Conservation (phyloP, 2,797 vertebrate genomes). For the Sitta carolinensis region DNA sequence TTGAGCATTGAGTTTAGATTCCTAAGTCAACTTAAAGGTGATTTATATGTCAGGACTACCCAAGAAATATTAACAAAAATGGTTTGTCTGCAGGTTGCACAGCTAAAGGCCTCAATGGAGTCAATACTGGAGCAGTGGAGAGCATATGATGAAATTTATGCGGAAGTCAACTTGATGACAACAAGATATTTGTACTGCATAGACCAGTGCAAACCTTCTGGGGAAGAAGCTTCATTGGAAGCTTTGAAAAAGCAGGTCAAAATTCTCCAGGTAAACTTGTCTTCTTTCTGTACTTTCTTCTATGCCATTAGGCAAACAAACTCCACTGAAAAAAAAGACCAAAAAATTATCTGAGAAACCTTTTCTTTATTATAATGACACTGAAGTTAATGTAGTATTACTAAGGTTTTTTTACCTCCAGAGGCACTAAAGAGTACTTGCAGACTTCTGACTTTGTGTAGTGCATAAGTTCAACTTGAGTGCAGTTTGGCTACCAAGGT, state of each 20-base stretch:
- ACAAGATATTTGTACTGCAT: slow-evolving; percentile 69
- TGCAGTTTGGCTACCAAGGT: background rate
- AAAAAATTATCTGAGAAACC: background rate
- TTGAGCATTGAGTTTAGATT: background rate
- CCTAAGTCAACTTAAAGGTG: background rate
- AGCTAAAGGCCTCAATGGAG: slow-evolving; percentile 66
- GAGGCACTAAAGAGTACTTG: background rate
- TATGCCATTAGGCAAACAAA: background rate
- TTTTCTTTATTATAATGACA: background rate
- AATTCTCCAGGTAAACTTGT: slow-evolving; percentile 82
- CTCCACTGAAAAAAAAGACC: background rate
- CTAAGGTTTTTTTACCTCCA: background rate
- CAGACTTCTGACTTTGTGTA: background rate
- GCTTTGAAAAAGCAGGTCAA: slow-evolving; percentile 71
- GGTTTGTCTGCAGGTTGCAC: slow-evolving; percentile 61
- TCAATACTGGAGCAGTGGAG: slow-evolving; percentile 77
- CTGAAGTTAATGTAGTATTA: background rate
- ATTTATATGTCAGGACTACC: background rate
- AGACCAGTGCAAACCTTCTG: slow-evolving; percentile 63
- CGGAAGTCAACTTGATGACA: slow-evolving; percentile 62
- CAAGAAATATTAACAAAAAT: background rate
- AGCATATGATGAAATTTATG: slow-evolving; percentile 67
- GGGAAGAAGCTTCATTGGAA: slow-evolving; percentile 64
- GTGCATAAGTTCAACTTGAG: background rate
- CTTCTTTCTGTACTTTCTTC: background rate